Percentiles rank a stretch among this genome's conserved stretches.
Evolutionary conservation across 2,888 invertebrate genomes (phyloP).

Genomic region (Sesia apiformis): DNA sequence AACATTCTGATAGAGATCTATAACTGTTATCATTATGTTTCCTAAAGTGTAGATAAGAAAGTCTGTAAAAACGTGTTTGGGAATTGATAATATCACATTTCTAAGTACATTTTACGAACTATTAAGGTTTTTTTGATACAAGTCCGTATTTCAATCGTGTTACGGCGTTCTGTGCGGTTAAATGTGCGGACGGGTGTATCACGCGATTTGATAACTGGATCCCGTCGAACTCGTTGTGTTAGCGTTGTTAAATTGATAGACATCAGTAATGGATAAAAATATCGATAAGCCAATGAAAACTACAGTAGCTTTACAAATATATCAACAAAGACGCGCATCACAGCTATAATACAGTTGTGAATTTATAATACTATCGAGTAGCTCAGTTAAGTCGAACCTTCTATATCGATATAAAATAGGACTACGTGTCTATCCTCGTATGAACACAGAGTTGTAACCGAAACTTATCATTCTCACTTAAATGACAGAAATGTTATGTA

Average conservation of each 20-base stretch:
- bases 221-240: slow-evolving; percentile 10
- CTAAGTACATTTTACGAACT: slow-evolving; percentile 11
- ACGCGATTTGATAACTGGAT: slow-evolving; percentile 16
- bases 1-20: slow-evolving; percentile 43
- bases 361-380: too few species aligned
- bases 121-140: not conserved
- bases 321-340: too few species aligned
- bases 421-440: too few species aligned
- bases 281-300: too few species aligned
- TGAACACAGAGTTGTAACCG: too few species aligned
- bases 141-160: not conserved
- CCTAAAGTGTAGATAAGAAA: slow-evolving; percentile 53
- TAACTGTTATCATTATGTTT: slow-evolving; percentile 28
- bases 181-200: not conserved
- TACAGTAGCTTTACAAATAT: too few species aligned
- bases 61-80: slow-evolving; percentile 43
- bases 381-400: too few species aligned
- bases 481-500: too few species aligned
- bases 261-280: too few species aligned
- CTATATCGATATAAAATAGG: too few species aligned
- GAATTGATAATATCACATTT: slow-evolving; percentile 21
- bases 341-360: too few species aligned
- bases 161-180: not conserved
- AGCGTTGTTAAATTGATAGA: not conserved
- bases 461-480: too few species aligned